Conservation (phyloP, 2,888 invertebrate species). For the Leucoma salicis region DNA sequence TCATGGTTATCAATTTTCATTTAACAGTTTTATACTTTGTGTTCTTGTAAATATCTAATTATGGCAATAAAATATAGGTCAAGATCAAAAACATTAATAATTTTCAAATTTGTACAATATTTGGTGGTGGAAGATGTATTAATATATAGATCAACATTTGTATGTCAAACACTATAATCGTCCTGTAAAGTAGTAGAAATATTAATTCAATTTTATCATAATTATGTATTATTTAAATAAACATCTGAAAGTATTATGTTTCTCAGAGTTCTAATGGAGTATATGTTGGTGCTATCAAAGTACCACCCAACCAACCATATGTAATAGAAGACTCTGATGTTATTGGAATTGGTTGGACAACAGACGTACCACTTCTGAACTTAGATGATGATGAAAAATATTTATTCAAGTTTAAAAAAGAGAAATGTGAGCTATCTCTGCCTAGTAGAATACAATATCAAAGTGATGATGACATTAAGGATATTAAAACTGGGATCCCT, state of each 20-base stretch:
- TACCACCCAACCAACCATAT: conserved; percentile 54
- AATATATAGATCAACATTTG: too few relatives aligned
- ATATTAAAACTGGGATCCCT: conserved; percentile 46
- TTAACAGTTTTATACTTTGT: too few relatives aligned
- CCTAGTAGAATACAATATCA: conserved; percentile 50
- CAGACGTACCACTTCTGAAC: conserved; percentile 44
- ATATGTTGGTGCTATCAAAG: conserved; percentile 71
- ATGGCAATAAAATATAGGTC: too few relatives aligned
- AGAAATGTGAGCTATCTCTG: conserved; percentile 28
- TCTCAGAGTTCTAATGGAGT: conserved; percentile 84
- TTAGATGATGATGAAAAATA: conserved; percentile 61
- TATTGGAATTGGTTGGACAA: conserved; percentile 79
- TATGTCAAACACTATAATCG: too few relatives aligned
- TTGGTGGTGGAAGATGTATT: too few relatives aligned
- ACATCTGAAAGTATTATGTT: conserved; percentile 5
- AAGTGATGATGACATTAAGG: conserved; percentile 51
- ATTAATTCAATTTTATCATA: too few relatives aligned
- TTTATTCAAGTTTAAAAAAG: conserved; percentile 58
- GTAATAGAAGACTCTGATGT: conserved; percentile 65
- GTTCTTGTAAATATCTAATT: too few relatives aligned
- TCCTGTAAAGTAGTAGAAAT: too few relatives aligned
- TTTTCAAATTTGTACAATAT: too few relatives aligned
- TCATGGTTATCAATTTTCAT: too few relatives aligned
- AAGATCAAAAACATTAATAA: too few relatives aligned
- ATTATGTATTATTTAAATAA: background rate